Evolutionary conservation across 1,140 invertebrate species (phyloP), one percentile per base, ranked within the genome.

Genomic region (Platorchestia sp.): DNA sequence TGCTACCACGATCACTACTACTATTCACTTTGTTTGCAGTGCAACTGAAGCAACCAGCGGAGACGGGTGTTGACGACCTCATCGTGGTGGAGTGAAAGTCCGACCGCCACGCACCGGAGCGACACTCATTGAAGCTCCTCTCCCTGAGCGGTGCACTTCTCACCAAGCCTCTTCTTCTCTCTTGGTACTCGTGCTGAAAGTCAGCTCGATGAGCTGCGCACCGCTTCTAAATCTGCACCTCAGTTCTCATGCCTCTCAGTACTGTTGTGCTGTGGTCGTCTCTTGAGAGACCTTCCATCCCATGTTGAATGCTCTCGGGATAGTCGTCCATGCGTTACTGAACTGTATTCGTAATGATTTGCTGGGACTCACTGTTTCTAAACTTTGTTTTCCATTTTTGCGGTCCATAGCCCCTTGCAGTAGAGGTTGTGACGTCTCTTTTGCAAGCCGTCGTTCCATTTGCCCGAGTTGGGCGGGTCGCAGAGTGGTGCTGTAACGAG

Each of bases 21-120:
- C n/a, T n/a, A n/a, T n/a, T n/a, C n/a, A n/a, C n/a, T n/a, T n/a
- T n/a, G n/a, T 47, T 93, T 47, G 10, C 91, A 93, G 91, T 93
- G 40, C 91, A 93, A 93, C 45, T 93, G 45, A 93, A 10, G 43
- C 43, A 93, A 47, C 91, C 91, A 40, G 43, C 91, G 7, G 91
- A 93, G 40, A 40, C 43, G 10, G 5, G 44, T 10, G 45, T 40
- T 42, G 91, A 93, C 40, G 91, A 93, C 19, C 91, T 47, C 44
- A 93, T 93, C 91, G 91, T 93, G 5, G 41, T 93, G 87, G 87
- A 89, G 41, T 89, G 87, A 89, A 41, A 42, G 36, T 10, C 10
- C 41, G 5, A 14, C 86, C 43, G 41, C 3, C 1, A 36, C 59
- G 27, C 59, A 14, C 27, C 27, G 14, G 1, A 1, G 59, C 14